Evolutionary conservation across 2,113 vertebrate species (phyloP), one percentile per base, ranked within the genome.

Genomic region (Galbula dea): DNA sequence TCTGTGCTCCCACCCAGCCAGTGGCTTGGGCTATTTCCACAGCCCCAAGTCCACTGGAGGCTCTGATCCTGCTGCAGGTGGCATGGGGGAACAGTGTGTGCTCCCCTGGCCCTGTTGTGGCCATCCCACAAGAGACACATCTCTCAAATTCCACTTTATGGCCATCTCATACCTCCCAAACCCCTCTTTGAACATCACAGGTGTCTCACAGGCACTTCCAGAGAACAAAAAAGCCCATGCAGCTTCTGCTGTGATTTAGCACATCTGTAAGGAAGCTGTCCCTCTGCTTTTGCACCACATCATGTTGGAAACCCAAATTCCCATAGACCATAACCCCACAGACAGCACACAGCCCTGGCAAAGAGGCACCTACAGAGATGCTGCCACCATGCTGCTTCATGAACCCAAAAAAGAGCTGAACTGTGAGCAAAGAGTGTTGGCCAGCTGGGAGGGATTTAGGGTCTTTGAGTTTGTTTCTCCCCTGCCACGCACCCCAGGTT

Each of bases 31-130:
- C 19, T 22, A 9, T 71, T 82, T 75, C 43, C 43, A 72, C 48
- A 51, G n/a, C 17, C 32, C 32, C 2, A 4, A 11, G 29, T 49
- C 46, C 1, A 1, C 8, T 26, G 34, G n/a, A 36, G 37, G 46
- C 22, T 78, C 80, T 49, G 27, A 51, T 39, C n/a, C 7, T 49
- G 69, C 16, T 1, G 0, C 4, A 9, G 6, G 36, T 3, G 4
- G 29, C 3, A 2, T 29, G 2, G 15, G 49, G 21, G n/a, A n/a
- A n/a, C n/a, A n/a, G n/a, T 55, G 1, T 20, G 19, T 1, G 0
- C 27, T 48, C 41, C 24, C n/a, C 22, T n/a, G 7, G 36, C 8
- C 3, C 19, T 9, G 9, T 15, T 6, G 3, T 10, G 9, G 18
- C 7, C 3, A 4, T 22, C 30, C 67, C 39, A 48, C 0, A 3